Evolutionary conservation across 2,888 invertebrate genomes (phyloP).

Genomic region (Cosmia trapezina): DNA sequence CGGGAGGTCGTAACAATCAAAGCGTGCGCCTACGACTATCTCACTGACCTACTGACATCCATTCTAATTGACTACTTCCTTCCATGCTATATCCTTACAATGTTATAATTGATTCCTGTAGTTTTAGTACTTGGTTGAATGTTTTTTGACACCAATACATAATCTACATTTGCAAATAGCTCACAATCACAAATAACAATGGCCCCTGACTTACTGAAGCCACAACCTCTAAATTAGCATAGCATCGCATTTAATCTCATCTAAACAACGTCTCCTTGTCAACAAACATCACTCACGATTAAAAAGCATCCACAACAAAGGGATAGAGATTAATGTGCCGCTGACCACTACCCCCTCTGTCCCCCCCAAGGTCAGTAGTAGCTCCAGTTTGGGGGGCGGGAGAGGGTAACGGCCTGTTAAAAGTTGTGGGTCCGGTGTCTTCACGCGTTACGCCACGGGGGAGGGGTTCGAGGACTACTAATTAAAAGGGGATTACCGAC

Average conservation of each 20-base stretch:
- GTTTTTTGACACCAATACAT: neutral
- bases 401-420: slow-evolving; percentile 33
- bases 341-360: slow-evolving; percentile 38
- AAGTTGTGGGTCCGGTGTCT: slow-evolving; percentile 51
- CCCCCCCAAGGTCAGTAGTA: slow-evolving; percentile 31
- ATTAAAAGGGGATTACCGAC: slow-evolving; percentile 51
- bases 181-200: slow-evolving; percentile 12
- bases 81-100: neutral
- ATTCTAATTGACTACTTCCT: slow-evolving; percentile 8
- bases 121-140: neutral
- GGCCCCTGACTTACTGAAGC: neutral
- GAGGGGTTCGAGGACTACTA: slow-evolving; percentile 20
- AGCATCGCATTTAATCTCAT: slow-evolving; percentile 24
- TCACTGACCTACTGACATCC: slow-evolving; percentile 3
- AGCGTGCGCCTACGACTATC: neutral
- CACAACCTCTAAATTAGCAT: slow-evolving; percentile 10
- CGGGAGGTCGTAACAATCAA: neutral
- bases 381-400: slow-evolving; percentile 30
- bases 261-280: slow-evolving; percentile 33
- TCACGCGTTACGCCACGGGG: slow-evolving; percentile 7
- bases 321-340: slow-evolving; percentile 53
- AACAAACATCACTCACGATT: slow-evolving; percentile 60
- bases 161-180: neutral
- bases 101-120: neutral
- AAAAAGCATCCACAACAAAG: slow-evolving; percentile 52